phyloP scores from a whole-genome alignment of 2,888 invertebrate species.

The Linnaemya vulpina region DNA sequence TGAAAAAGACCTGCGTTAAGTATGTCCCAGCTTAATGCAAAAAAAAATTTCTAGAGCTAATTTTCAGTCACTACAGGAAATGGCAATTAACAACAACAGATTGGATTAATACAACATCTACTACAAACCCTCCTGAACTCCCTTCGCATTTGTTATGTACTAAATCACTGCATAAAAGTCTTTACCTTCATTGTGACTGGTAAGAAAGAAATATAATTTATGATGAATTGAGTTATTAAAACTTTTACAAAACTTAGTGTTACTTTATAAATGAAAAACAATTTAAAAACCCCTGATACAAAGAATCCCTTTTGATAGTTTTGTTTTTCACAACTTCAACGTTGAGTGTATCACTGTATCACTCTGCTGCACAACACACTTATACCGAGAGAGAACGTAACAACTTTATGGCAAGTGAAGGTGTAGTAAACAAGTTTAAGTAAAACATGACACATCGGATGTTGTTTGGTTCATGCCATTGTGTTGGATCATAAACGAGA shows the following conservation, averaged over 20 bases:
- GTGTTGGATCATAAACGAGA: slow-evolving; percentile 10
- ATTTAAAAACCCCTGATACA: not conserved
- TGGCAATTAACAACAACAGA: too few species aligned
- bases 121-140: too few species aligned
- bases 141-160: too few species aligned
- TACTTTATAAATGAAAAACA: not conserved
- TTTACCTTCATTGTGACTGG: too few species aligned
- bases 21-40: too few species aligned
- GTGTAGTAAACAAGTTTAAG: slow-evolving; percentile 5
- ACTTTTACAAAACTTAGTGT: not conserved
- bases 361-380: not conserved
- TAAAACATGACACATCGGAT: slow-evolving; percentile 35
- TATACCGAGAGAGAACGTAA: not conserved
- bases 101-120: too few species aligned
- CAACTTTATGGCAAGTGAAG: not conserved
- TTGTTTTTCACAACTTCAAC: not conserved
- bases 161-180: too few species aligned
- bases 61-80: too few species aligned
- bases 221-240: not conserved
- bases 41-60: too few species aligned
- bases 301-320: not conserved
- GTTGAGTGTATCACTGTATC: not conserved
- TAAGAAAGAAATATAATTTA: not conserved
- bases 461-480: slow-evolving; percentile 10
- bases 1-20: too few species aligned